Evolutionary conservation across 2,888 invertebrate species (phyloP), one percentile per base, ranked within the genome.

Genomic region (Cephonodes hylas): DNA sequence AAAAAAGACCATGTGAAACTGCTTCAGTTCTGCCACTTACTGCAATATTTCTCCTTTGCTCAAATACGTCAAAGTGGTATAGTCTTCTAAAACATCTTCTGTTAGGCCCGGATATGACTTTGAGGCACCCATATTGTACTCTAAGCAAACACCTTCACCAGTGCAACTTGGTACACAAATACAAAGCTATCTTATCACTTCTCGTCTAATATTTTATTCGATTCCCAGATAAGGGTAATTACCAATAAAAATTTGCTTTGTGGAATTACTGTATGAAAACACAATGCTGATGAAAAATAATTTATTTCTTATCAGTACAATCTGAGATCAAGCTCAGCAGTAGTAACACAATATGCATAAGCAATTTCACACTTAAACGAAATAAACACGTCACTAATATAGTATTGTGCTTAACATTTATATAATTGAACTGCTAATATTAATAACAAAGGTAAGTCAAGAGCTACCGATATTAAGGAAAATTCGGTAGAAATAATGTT

Each of bases 21-120:
- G n/a, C n/a, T n/a, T n/a, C n/a, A n/a, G n/a, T 5, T 23, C 15
- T 15, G 23, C 10, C 10, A 92, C 94, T 94, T 84, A 95, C 95
- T 93, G 85, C 58, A 94, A 73, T 79, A 95, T 94, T 87, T 95
- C 95, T 34, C 91, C 89, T 81, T 93, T 94, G 61, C 82, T 93
- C 62, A 95, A 81, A 84, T 94, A 95, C 0, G 95, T 95, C 60
- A 95, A 79, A 44, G 92, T 83, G 0, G 89, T 83, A 70, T 95
- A 95, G 58, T 95, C 95, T 64, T 94, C 94, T 45, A 95, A 72
- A 58, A 93, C 70, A 68, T 94, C 94, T 74, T 93, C 87, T 0
- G 93, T 93, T 56, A 95, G 80, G 42, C 93, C 89, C 3, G 88
- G 84, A 68, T 90, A 91, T 6, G 86, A 88, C 48, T 91, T 89